phyloP scores from a whole-genome alignment of 2,113 vertebrate genomes.

The Marmota monax region DNA sequence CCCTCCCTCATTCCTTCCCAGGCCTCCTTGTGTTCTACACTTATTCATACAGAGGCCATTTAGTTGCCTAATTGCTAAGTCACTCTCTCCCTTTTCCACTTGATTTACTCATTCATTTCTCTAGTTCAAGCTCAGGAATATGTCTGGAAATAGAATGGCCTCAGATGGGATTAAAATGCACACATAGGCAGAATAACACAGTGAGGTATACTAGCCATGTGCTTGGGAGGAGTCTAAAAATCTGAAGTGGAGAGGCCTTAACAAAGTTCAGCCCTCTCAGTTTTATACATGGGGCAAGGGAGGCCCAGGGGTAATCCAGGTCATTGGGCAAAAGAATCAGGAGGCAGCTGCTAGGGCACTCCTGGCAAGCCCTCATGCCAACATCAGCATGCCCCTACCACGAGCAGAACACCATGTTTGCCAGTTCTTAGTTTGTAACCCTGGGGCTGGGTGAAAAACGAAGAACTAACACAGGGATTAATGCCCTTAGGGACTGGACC shows the following conservation, averaged over 20 bases:
- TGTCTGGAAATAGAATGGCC: neutral
- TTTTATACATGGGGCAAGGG: neutral
- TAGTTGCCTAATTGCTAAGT: neutral
- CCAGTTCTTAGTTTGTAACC: neutral
- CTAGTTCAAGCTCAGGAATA: neutral
- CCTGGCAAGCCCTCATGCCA: neutral
- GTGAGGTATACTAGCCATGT: neutral
- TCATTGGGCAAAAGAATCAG: neutral
- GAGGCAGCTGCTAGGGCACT: neutral
- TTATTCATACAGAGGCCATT: neutral
- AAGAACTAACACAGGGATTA: slow-evolving; percentile 7
- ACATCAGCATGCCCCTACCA: neutral
- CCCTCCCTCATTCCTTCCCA: neutral
- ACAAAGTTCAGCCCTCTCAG: neutral
- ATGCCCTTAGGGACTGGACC: neutral
- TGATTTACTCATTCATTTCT: too few species aligned
- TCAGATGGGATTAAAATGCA: neutral
- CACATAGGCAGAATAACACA: neutral
- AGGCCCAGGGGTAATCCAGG: neutral
- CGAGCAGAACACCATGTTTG: neutral
- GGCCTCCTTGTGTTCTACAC: neutral
- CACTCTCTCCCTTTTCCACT: neutral
- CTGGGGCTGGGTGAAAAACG: neutral
- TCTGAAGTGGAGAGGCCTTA: neutral
- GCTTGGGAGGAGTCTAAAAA: neutral